Evolutionary conservation across 37 sponge, comb jelly and placozoan genomes (phyloP), one percentile per base, ranked within the genome.

Genomic region (Beroe forskalii): DNA sequence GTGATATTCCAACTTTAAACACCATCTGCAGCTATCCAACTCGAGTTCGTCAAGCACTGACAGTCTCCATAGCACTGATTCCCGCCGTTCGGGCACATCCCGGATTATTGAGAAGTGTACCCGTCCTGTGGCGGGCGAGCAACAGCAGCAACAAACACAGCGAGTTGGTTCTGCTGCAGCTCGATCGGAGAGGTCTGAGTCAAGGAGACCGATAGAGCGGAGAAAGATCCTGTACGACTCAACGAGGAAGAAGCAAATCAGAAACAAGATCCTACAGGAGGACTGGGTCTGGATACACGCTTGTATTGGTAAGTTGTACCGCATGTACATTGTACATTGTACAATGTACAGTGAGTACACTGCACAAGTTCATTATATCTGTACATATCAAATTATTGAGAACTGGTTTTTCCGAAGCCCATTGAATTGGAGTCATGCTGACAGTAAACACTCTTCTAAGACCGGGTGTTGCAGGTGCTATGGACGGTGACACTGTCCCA

Each of bases 251-350:
- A 80, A 44, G 55, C 86, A 80, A 43, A 80, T 80, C 8, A 41
- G 86, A 6, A 80, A 80, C 30, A 80, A 80, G 30, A 80, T 44
- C 28, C 44, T 80, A 1, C 86, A 80, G 27, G 86, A 80, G 27
- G 86, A 80, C 42, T 80, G 86, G 86, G 12, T 80, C 55, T 80
- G 86, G 86, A 80, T 80, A 80, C 86, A 80, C 27, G 86, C 86
- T 3, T 80, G 86, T 80, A 80, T 80, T 30, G 86, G 86, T 80
- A 38, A 38, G 75, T n/a, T n/a, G n/a, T n/a, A n/a, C n/a, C n/a
- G n/a, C n/a, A 12, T 48, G 55, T 48, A 48, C 12, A 48, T 12
- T 48, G 12, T 12, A 48, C 12, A 48, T 12, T 69, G 17, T 27
- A 63, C 66, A 28, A 17, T 55, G 60, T 55, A 55, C 60, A 55